Evolutionary conservation across 2,888 invertebrate genomes (phyloP).

Genomic region (Euphydryas editha): DNA sequence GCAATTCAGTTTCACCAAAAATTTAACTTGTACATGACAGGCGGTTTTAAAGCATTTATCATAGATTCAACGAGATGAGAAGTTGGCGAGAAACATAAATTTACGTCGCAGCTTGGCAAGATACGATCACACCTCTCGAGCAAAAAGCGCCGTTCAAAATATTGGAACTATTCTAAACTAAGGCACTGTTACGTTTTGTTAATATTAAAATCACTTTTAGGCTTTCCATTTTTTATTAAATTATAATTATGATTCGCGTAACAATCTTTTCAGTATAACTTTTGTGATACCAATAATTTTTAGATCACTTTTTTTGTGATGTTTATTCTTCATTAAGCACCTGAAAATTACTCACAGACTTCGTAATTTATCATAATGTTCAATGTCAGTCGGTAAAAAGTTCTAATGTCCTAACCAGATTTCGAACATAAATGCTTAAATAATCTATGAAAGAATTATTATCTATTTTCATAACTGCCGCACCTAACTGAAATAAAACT

Average conservation of each 20-base stretch:
- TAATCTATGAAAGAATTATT: slow-evolving; percentile 4
- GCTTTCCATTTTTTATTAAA: no score
- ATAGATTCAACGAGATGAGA: slow-evolving; percentile 5
- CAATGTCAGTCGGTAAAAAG: neutral
- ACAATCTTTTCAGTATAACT: no score
- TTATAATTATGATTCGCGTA: no score
- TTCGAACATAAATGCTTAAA: neutral
- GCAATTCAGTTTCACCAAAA: slow-evolving; percentile 13
- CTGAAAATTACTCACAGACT: neutral
- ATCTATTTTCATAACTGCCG: neutral
- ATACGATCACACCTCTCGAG: slow-evolving; percentile 3
- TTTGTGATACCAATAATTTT: no score
- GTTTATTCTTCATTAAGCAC: neutral
- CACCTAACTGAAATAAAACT: slow-evolving; percentile 4
- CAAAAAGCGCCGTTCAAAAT: neutral
- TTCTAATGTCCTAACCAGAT: neutral
- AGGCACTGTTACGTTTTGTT: neutral
- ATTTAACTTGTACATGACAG: neutral
- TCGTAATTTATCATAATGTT: neutral
- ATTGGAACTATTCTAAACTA: neutral
- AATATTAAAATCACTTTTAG: neutral
- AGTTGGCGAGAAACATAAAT: slow-evolving; percentile 6
- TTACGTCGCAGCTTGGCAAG: slow-evolving; percentile 12
- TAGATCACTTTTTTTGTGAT: no score
- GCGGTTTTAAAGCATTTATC: slow-evolving; percentile 13